Percentiles rank a stretch among this genome's conserved stretches.
These are phyloP conservation scores for Ennomos erosarius DNA, from an alignment of 2,888 invertebrate species.

Conservation along the genomic window DNA sequence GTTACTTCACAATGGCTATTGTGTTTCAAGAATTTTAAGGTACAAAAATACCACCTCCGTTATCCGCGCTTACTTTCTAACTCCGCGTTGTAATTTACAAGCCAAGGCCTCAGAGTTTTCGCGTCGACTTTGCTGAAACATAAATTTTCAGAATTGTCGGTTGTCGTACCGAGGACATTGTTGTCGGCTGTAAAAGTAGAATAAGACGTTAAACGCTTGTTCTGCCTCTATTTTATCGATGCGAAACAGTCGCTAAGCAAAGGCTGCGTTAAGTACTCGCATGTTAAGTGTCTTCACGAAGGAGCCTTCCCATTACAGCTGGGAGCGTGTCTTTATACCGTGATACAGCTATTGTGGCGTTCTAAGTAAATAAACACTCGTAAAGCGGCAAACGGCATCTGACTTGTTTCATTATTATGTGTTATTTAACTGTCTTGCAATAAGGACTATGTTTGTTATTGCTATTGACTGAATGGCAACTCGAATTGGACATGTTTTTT, in stretches of 20 bases:
- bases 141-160: constrained; percentile 63
- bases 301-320: constrained; percentile 55
- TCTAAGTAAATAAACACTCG: constrained; percentile 48
- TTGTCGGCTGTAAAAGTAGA: constrained; percentile 61
- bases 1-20: constrained; percentile 39
- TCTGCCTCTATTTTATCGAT: constrained; percentile 51
- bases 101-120: constrained; percentile 39
- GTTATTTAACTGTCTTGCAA: constrained; percentile 42
- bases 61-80: constrained; percentile 29
- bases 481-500: constrained; percentile 36
- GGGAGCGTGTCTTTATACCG: constrained; percentile 51
- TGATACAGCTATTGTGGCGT: constrained; percentile 48
- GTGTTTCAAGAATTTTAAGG: constrained; percentile 35
- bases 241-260: constrained; percentile 49
- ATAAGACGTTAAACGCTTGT: constrained; percentile 54
- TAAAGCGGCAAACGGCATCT: constrained; percentile 41
- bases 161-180: constrained; percentile 55
- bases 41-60: constrained; percentile 38
- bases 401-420: constrained; percentile 42
- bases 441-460: constrained; percentile 47
- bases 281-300: constrained; percentile 51
- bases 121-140: constrained; percentile 46
- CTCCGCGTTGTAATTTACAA: constrained; percentile 46
- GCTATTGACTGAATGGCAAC: constrained; percentile 40
- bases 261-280: constrained; percentile 45